Evolutionary conservation across 2,888 invertebrate genomes (phyloP).

Genomic region (Drosophila prolongata): DNA sequence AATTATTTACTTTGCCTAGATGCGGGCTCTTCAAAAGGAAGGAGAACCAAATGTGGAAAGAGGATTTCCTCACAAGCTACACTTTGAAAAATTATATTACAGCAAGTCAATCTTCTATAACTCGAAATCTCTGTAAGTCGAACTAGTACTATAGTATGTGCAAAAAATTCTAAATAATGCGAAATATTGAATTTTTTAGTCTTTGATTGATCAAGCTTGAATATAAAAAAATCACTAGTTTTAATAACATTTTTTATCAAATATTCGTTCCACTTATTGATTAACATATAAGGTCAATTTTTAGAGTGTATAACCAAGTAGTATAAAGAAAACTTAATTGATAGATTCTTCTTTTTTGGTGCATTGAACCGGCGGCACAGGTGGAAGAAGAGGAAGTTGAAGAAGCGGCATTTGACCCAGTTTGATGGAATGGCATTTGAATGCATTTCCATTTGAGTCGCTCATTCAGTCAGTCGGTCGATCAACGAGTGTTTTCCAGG

Average conservation of each 20-base stretch:
- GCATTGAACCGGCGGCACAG: constrained; percentile 38
- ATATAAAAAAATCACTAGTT: not conserved
- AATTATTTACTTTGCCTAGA: constrained; percentile 56
- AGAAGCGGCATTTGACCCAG: constrained; percentile 58
- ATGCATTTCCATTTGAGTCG: constrained; percentile 46
- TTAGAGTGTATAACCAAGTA: not conserved
- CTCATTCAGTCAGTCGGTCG: constrained; percentile 31
- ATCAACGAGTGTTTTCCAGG: constrained; percentile 38
- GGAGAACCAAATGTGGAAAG: constrained; percentile 12
- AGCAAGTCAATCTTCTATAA: too few species aligned
- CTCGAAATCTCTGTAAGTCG: too few species aligned
- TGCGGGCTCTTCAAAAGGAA: constrained; percentile 37
- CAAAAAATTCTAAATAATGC: too few species aligned
- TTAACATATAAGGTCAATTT: not conserved
- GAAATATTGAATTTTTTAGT: too few species aligned
- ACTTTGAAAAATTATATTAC: not conserved
- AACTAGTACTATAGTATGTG: too few species aligned
- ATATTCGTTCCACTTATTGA: too few species aligned
- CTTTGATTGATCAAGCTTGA: not conserved
- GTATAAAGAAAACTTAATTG: not conserved
- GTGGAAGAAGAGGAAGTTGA: constrained; percentile 26
- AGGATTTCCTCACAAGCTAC: constrained; percentile 15
- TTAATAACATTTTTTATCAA: not conserved
- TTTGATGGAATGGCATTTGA: constrained; percentile 47
- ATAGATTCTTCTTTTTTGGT: constrained; percentile 17